phyloP scores from a whole-genome alignment of 2,113 vertebrate species.

The Petrocephalus zakoni region DNA sequence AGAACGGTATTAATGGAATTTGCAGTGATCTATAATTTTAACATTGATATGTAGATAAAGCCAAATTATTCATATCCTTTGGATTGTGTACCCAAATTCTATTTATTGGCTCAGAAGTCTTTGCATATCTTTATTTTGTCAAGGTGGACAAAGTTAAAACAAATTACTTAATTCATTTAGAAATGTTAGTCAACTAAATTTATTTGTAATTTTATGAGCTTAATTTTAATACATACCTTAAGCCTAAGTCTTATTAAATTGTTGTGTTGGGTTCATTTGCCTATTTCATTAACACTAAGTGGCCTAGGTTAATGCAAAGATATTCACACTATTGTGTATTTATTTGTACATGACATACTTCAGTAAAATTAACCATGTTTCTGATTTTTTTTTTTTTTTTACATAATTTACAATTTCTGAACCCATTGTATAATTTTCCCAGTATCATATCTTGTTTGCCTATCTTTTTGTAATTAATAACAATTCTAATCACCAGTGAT shows the following conservation, averaged over 20 bases:
- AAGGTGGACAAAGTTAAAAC: background rate
- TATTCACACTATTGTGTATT: background rate
- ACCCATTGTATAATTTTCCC: background rate
- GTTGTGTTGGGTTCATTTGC: background rate
- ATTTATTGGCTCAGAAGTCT: background rate
- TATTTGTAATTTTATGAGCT: background rate
- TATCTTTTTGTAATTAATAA: background rate
- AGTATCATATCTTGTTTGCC: background rate
- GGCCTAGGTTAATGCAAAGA: background rate
- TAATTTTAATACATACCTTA: background rate
- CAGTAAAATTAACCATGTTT: background rate
- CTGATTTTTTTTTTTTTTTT: background rate
- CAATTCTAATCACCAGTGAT: conserved; percentile 3
- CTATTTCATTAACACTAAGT: background rate
- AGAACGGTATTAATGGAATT: background rate
- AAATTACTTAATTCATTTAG: background rate
- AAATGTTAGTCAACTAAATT: background rate
- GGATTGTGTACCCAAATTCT: background rate
- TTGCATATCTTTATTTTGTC: background rate
- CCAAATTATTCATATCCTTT: conserved; percentile 1
- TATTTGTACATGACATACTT: background rate
- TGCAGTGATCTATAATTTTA: background rate
- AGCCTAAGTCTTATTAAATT: background rate
- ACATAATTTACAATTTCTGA: background rate
- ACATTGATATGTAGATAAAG: background rate